phyloP scores from a whole-genome alignment of 2,888 invertebrate genomes.

The Drosophila crucigera region DNA sequence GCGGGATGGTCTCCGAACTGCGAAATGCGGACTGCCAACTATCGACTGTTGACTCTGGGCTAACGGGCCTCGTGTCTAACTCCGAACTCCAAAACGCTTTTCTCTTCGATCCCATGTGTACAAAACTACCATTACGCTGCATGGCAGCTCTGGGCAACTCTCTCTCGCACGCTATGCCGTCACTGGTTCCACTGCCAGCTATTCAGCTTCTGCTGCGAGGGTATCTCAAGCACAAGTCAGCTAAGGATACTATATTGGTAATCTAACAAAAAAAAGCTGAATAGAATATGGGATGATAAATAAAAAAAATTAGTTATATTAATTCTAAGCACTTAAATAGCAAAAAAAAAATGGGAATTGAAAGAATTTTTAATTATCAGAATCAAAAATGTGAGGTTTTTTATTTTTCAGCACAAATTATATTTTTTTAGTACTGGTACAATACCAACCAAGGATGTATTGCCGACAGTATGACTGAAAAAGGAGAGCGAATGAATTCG shows the following conservation, averaged over 20 bases:
- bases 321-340: background rate
- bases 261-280: background rate
- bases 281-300: background rate
- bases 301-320: background rate
- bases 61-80: slow-evolving; percentile 32
- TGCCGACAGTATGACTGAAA: background rate
- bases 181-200: slow-evolving; percentile 35
- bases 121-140: slow-evolving; percentile 74
- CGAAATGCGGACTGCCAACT: slow-evolving; percentile 13
- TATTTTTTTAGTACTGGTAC: background rate
- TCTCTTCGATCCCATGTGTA: slow-evolving; percentile 77
- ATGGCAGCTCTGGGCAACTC: slow-evolving; percentile 68
- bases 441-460: background rate
- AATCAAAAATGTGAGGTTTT: background rate
- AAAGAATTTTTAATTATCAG: background rate
- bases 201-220: slow-evolving; percentile 47
- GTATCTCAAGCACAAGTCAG: slow-evolving; percentile 1
- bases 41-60: slow-evolving; percentile 15
- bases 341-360: background rate
- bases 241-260: background rate
- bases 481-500: background rate
- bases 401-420: background rate
- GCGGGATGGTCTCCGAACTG: slow-evolving; percentile 37
- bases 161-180: slow-evolving; percentile 61
- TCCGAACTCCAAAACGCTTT: slow-evolving; percentile 47